Conservation (phyloP, 2,888 invertebrate species). For the Dusona sp. region DNA sequence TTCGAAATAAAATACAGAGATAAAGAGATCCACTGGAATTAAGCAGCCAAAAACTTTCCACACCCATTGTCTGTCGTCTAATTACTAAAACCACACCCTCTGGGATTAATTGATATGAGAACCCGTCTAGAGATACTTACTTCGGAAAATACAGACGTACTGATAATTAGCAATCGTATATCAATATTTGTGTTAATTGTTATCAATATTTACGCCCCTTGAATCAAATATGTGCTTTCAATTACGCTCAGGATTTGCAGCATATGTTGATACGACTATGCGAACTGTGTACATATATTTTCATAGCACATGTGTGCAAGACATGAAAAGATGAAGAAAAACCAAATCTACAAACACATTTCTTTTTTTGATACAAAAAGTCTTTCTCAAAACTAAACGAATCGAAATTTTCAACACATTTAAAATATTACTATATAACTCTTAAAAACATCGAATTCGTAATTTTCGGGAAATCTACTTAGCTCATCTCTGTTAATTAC, state of each 20-base stretch:
- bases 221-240: neutral
- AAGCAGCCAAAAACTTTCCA: neutral
- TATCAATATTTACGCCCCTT: conserved; percentile 6
- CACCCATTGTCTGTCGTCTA: neutral
- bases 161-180: neutral
- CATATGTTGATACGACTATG: neutral
- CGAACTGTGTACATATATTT: neutral
- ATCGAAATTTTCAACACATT: neutral
- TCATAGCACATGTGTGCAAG: neutral
- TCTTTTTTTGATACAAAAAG: neutral
- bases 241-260: neutral
- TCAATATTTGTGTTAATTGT: conserved; percentile 1
- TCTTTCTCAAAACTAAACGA: neutral
- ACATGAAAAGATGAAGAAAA: neutral
- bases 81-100: neutral
- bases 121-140: too few relatives aligned
- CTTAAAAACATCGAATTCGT: too few relatives aligned
- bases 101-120: neutral
- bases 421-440: too few relatives aligned
- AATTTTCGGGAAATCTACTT: too few relatives aligned
- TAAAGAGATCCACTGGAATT: neutral
- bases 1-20: neutral
- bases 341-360: neutral
- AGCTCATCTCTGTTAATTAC: too few relatives aligned
- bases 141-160: neutral